Percentiles rank a stretch among this genome's conserved stretches.
Conservation (phyloP, 2,797 vertebrate genomes). For the Philypnodon macrostomus region DNA sequence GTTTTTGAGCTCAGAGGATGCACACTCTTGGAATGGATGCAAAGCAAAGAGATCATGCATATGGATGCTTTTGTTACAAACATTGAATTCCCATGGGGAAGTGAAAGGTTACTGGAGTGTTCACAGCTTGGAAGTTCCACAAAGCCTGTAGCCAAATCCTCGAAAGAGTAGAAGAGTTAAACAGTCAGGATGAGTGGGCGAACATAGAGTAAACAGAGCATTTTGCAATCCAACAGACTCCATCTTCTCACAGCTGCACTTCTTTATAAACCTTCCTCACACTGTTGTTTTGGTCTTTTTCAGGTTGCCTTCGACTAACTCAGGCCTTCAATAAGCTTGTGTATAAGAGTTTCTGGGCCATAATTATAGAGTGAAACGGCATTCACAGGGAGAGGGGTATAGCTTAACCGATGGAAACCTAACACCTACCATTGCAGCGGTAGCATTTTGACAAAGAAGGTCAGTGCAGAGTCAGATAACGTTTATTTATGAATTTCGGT, state of each 20-base stretch:
- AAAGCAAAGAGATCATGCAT: slow-evolving; percentile 12
- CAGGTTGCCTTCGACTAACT: slow-evolving; percentile 41
- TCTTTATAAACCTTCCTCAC: slow-evolving; percentile 36
- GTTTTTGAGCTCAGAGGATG: slow-evolving; percentile 8
- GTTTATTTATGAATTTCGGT: slow-evolving; percentile 68
- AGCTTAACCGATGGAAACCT: slow-evolving; percentile 52
- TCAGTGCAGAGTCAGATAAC: slow-evolving; percentile 63
- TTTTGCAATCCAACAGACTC: slow-evolving; percentile 63
- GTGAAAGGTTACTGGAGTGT: slow-evolving; percentile 35
- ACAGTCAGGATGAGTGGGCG: slow-evolving; percentile 52
- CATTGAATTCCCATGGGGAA: slow-evolving; percentile 30
- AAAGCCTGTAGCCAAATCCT: slow-evolving; percentile 58
- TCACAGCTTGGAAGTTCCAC: slow-evolving; percentile 41
- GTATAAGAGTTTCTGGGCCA: slow-evolving; percentile 7
- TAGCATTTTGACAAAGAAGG: slow-evolving; percentile 57
- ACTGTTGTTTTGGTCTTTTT: slow-evolving; percentile 44
- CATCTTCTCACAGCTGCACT: slow-evolving; percentile 48
- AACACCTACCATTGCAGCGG: slow-evolving; percentile 57
- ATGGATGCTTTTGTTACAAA: slow-evolving; percentile 16
- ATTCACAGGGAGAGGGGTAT: slow-evolving; percentile 20
- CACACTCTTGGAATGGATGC: slow-evolving; percentile 27
- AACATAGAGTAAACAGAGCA: slow-evolving; percentile 58
- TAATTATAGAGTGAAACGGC: slow-evolving; percentile 45
- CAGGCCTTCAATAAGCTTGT: slow-evolving; percentile 26
- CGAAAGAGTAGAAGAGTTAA: slow-evolving; percentile 63